Evolutionary conservation across 2,888 invertebrate genomes (phyloP).

Genomic region (Pemphredon lugubris): DNA sequence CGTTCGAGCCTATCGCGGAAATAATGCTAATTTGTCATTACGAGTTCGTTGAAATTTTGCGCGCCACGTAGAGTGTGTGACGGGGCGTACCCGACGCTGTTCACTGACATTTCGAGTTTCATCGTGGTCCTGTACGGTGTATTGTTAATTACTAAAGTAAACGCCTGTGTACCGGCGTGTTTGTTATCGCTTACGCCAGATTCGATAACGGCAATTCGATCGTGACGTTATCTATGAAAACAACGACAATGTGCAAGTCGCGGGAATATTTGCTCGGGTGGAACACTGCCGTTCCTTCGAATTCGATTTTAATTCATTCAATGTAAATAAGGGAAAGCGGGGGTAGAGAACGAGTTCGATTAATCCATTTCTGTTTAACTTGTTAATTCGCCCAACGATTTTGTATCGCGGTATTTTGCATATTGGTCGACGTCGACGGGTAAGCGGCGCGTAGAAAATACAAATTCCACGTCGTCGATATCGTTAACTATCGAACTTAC

Average conservation of each 20-base stretch:
- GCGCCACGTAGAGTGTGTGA: constrained; percentile 13
- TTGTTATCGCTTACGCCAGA: constrained; percentile 60
- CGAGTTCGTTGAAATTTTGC: constrained; percentile 57
- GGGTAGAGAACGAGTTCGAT: constrained; percentile 21
- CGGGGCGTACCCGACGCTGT: constrained; percentile 25
- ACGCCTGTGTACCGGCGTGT: constrained; percentile 51
- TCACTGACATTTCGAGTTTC: constrained; percentile 58
- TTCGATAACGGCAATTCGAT: constrained; percentile 54
- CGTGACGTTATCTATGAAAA: constrained; percentile 49
- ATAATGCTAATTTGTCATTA: constrained; percentile 63
- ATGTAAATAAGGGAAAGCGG: constrained; percentile 25
- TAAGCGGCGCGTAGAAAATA: constrained; percentile 36
- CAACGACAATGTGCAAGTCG: constrained; percentile 22
- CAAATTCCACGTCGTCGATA: constrained; percentile 31
- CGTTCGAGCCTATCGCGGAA: constrained; percentile 44
- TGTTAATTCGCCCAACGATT: constrained; percentile 50
- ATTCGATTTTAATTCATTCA: constrained; percentile 40
- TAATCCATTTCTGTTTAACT: constrained; percentile 55
- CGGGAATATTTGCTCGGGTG: constrained; percentile 1
- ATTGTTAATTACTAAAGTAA: constrained; percentile 67
- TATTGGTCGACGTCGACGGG: constrained; percentile 29
- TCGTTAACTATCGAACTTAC: constrained; percentile 34
- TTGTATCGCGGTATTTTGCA: constrained; percentile 47
- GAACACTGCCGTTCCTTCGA: constrained; percentile 21
- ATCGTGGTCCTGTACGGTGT: constrained; percentile 46